phyloP scores from a whole-genome alignment of 2,797 vertebrate genomes.

The Eupleurogrammus muticus region DNA sequence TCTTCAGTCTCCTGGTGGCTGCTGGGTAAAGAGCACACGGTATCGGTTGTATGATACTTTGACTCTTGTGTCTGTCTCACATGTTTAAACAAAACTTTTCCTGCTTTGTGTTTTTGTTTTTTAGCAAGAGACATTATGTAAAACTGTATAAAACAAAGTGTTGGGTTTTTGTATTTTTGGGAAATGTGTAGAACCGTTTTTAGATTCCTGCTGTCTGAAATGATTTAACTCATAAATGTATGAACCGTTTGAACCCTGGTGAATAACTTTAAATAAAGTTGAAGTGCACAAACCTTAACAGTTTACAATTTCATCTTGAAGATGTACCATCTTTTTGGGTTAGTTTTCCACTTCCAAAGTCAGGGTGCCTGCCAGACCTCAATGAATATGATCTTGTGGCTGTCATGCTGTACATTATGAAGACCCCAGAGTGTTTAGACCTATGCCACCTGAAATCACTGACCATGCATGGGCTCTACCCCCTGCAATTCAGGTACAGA shows the following conservation, averaged over 20 bases:
- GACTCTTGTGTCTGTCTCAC: slow-evolving; percentile 14
- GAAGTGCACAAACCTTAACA: slow-evolving; percentile 24
- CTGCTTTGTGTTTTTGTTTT: slow-evolving; percentile 36
- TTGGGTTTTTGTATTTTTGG: slow-evolving; percentile 34
- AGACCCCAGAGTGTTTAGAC: no score
- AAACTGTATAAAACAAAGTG: background rate
- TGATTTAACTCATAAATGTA: background rate
- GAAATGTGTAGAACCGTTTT: slow-evolving; percentile 25
- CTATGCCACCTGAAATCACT: no score
- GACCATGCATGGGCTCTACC: no score
- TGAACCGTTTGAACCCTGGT: slow-evolving; percentile 14
- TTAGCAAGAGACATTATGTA: slow-evolving; percentile 9
- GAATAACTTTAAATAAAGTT: slow-evolving; percentile 73
- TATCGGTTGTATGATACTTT: slow-evolving; percentile 23
- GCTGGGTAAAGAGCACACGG: slow-evolving; percentile 32
- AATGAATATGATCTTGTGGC: no score
- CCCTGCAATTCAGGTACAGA: no score
- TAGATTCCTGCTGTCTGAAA: background rate
- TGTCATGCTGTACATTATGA: no score
- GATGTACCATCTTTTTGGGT: no score
- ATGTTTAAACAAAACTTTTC: slow-evolving; percentile 12
- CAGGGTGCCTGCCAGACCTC: no score
- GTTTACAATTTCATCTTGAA: no score
- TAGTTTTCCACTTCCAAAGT: no score
- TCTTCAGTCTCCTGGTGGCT: slow-evolving; percentile 7